phyloP scores from a whole-genome alignment of 2,888 invertebrate species.

The Spilarctia lutea region DNA sequence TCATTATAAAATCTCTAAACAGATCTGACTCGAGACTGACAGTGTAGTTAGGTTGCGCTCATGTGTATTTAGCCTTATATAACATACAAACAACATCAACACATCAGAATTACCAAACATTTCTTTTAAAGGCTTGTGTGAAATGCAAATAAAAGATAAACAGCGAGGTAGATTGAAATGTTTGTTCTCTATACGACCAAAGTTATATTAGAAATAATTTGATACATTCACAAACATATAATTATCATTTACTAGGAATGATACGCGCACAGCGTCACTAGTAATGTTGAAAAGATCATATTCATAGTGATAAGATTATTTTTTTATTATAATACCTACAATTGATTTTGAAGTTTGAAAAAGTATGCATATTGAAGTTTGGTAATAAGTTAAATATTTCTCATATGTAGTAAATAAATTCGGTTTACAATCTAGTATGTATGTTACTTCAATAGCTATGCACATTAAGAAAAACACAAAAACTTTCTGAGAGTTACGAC shows the following conservation, averaged over 20 bases:
- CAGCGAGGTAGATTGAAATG: conserved; percentile 75
- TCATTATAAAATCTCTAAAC: conserved; percentile 5
- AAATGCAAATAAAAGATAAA: conserved; percentile 67
- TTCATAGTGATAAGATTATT: conserved; percentile 37
- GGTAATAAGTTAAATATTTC: conserved; percentile 26
- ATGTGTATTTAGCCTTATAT: conserved; percentile 56
- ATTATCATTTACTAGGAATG: conserved; percentile 58
- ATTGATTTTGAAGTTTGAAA: conserved; percentile 41
- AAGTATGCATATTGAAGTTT: conserved; percentile 20
- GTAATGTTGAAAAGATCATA: conserved; percentile 44
- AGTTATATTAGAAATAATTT: conserved; percentile 36
- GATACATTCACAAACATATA: conserved; percentile 47
- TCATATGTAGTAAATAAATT: conserved; percentile 17
- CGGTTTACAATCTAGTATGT: conserved; percentile 4
- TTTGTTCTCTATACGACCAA: conserved; percentile 59
- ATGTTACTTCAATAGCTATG: neutral
- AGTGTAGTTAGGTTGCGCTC: conserved; percentile 46
- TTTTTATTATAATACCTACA: conserved; percentile 31
- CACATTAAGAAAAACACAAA: neutral
- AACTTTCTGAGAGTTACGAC: neutral
- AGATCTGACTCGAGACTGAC: conserved; percentile 5
- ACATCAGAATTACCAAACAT: conserved; percentile 49
- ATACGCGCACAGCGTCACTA: conserved; percentile 45
- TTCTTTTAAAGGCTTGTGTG: conserved; percentile 46
- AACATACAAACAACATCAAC: conserved; percentile 49